phyloP scores from a whole-genome alignment of 2,113 vertebrate genomes.

The Pterocles burchelli region DNA sequence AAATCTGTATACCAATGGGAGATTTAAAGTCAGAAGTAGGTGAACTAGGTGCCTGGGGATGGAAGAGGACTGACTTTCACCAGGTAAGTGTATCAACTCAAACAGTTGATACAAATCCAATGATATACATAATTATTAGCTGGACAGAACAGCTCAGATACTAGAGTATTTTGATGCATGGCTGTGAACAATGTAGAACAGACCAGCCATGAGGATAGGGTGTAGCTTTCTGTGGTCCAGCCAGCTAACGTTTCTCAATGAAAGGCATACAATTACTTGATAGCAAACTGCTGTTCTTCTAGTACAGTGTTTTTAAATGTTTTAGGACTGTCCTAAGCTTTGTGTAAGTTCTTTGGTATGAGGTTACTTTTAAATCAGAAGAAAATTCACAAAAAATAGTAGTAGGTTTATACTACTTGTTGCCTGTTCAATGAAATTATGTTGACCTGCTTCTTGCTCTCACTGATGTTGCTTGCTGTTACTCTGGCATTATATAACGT shows the following conservation, averaged over 20 bases:
- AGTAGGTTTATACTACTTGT: background rate
- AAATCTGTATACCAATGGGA: background rate
- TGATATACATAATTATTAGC: background rate
- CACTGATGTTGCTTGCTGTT: background rate
- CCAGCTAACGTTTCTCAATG: background rate
- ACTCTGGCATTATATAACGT: background rate
- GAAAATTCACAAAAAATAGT: background rate
- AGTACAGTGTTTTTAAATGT: background rate
- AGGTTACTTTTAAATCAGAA: background rate
- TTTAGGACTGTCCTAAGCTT: background rate
- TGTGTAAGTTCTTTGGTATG: background rate
- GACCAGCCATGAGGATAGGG: background rate
- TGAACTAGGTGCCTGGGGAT: background rate
- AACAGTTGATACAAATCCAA: background rate
- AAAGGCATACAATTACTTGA: background rate
- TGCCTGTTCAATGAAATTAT: background rate
- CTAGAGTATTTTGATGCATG: background rate
- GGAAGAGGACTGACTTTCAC: background rate
- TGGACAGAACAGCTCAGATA: background rate
- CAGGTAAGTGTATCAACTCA: background rate
- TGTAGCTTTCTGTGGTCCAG: background rate
- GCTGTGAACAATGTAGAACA: background rate
- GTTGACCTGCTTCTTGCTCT: background rate
- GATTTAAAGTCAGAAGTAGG: background rate
- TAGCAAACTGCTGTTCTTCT: background rate